Percentiles rank a stretch among this genome's conserved stretches.
phyloP scores from a whole-genome alignment of 2,797 vertebrate species.

The Hapalemur alaotrensis region DNA sequence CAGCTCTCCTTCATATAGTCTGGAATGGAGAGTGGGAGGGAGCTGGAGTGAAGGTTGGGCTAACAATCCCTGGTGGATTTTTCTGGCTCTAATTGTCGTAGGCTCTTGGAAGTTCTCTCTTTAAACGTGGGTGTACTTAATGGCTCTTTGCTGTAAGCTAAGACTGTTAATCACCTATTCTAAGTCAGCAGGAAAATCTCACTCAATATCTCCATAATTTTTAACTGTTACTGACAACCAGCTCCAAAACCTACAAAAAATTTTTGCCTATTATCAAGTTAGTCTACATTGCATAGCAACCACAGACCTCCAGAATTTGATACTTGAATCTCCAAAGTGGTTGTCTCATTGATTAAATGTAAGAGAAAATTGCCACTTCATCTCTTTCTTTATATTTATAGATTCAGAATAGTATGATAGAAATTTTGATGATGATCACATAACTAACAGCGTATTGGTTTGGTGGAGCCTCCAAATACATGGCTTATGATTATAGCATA shows the following conservation, averaged over 20 bases:
- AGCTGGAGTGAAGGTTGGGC: background rate
- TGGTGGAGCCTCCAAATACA: background rate
- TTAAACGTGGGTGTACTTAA: background rate
- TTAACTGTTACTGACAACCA: background rate
- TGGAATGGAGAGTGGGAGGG: accelerated
- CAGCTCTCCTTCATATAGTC: background rate
- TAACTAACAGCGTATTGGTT: background rate
- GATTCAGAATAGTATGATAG: background rate
- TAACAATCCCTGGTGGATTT: background rate
- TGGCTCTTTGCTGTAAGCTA: background rate
- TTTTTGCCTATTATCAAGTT: background rate
- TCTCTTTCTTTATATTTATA: background rate
- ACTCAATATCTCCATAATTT: background rate
- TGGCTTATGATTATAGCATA: background rate
- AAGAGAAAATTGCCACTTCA: background rate
- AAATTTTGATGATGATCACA: background rate
- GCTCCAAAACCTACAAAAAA: background rate
- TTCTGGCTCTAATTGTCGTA: background rate
- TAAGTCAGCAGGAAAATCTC: background rate
- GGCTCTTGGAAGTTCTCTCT: background rate
- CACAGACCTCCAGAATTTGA: background rate
- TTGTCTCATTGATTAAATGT: background rate
- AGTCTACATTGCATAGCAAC: background rate
- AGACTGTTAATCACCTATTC: background rate
- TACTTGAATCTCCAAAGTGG: background rate